These are phyloP conservation scores for Habropoda laboriosa DNA, from an alignment of 1,140 invertebrate species.

Conservation along the genomic window DNA sequence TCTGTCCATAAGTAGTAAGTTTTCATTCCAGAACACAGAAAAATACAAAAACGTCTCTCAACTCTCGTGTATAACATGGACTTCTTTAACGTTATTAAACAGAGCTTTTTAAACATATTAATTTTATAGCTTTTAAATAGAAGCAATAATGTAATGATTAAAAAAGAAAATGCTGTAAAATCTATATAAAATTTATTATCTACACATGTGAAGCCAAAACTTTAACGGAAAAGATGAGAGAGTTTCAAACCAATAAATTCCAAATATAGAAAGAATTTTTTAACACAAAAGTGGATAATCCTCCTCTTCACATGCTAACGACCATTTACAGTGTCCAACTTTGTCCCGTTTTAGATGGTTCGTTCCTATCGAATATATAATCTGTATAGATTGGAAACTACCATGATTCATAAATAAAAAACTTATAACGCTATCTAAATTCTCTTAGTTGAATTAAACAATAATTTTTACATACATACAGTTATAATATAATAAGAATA, in stretches of 20 bases:
- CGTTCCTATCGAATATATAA: background rate
- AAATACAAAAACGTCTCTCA: too few species aligned
- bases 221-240: background rate
- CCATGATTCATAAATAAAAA: background rate
- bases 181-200: background rate
- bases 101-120: background rate
- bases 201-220: background rate
- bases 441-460: background rate
- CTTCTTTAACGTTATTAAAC: background rate
- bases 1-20: too few species aligned
- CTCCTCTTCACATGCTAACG: background rate
- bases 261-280: background rate
- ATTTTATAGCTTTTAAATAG: background rate
- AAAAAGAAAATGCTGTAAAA: background rate
- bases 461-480: background rate
- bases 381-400: background rate
- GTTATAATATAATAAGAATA: too few species aligned
- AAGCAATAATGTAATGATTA: background rate
- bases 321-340: constrained; percentile 2
- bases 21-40: too few species aligned
- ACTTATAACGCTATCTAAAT: background rate
- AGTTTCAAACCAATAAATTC: background rate
- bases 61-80: too few species aligned
- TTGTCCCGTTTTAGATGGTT: background rate
- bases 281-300: background rate